Evolutionary conservation across 2,113 vertebrate species (phyloP).

Genomic region (Heptranchias perlo): DNA sequence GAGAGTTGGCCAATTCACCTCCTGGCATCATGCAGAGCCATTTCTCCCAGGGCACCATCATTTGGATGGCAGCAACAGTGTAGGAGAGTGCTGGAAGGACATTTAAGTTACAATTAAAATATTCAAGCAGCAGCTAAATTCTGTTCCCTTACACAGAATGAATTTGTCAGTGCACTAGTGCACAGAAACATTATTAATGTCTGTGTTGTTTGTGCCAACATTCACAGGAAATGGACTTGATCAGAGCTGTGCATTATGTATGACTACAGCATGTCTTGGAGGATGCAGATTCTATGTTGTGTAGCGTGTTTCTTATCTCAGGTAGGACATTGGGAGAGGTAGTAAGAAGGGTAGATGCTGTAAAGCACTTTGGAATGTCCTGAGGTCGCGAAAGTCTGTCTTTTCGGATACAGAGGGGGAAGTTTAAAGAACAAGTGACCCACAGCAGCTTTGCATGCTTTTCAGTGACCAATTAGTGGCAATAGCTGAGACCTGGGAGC

Average conservation of each 20-base stretch:
- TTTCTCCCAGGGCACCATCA: background rate
- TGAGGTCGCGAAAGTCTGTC: background rate
- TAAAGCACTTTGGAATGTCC: background rate
- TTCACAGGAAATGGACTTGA: background rate
- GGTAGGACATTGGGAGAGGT: background rate
- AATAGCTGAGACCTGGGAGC: background rate
- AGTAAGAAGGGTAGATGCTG: background rate
- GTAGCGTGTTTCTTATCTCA: background rate
- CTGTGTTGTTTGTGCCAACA: background rate
- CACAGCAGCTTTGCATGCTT: background rate
- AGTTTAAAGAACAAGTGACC: background rate
- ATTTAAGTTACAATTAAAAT: background rate
- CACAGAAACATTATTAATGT: background rate
- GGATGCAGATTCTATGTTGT: background rate
- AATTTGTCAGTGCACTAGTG: background rate
- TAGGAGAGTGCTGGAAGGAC: background rate
- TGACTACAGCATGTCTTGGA: background rate
- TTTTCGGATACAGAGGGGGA: background rate
- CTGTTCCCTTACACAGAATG: background rate
- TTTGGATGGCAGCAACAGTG: background rate
- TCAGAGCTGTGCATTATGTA: background rate
- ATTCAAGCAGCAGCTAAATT: background rate
- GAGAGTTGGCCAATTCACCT: background rate
- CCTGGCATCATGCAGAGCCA: background rate
- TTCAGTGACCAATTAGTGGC: background rate